Conservation (phyloP, 2,888 invertebrate genomes). For the Meiosimyza decipiens region DNA sequence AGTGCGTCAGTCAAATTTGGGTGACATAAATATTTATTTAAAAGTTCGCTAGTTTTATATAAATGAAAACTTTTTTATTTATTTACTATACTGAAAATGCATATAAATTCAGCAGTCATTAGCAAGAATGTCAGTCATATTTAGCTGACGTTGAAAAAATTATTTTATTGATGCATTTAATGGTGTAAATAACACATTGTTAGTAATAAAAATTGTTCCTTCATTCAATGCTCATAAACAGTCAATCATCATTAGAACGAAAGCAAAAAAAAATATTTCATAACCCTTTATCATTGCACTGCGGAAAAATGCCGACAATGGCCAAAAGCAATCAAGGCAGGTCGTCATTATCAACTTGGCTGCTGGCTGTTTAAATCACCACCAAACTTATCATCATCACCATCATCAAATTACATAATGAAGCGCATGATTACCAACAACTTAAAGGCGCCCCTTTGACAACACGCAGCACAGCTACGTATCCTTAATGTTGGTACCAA, state of each 20-base stretch:
- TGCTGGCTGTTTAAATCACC: neutral
- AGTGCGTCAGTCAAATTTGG: no score
- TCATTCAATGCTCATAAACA: neutral
- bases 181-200: no score
- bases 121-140: no score
- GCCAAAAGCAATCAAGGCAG: neutral
- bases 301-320: no score
- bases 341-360: neutral
- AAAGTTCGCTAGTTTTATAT: no score
- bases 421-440: conserved; percentile 40
- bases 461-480: neutral
- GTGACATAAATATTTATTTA: no score
- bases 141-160: no score
- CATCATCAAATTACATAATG: conserved; percentile 58
- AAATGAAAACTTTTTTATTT: no score
- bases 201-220: neutral
- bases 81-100: no score
- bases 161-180: no score
- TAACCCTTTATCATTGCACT: conserved; percentile 11
- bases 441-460: conserved; percentile 12
- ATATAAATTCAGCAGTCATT: no score
- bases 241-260: conserved; percentile 26
- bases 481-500: neutral
- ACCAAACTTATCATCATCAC: conserved; percentile 21
- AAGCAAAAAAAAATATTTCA: conserved; percentile 5